Base-by-base conservation (phyloP, 2,113 vertebrate genomes). In the Zosterops hypoxanthus region DNA sequence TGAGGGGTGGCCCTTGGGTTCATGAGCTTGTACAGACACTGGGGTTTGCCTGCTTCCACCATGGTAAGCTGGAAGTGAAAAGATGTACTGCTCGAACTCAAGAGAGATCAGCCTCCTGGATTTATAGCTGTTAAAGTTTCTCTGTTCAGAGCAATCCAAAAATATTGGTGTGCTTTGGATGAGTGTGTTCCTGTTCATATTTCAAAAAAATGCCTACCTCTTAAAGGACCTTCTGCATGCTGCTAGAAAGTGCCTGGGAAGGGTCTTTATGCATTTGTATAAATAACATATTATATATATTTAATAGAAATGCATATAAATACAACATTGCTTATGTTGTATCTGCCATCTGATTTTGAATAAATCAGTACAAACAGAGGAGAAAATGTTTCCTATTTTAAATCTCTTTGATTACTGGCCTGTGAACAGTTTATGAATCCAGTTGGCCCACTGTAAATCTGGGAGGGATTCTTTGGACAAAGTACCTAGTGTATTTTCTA, bases 381-480 rank as follows among this genome's bases (percentile, higher is more conserved):
- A 82, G 33, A 82, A 78, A 90, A 86, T 55, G 4, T 94, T 95
- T 92, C 57, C 61, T 95, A 46, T 89, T 96, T 94, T 90, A 91
- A 82, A 91, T 76, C 63, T 76, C 61, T 85, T 52, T 14, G 4
- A 80, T 87, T 93, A 65, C 63, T 72, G 1, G 25, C 85, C 81
- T 90, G 52, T 91, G 88, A 88, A 52, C 24, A 75, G 44, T 64
- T 88, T 71, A 86, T 94, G 7, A 88, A 78, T 94, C 86, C 80
- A 93, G 56, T 93, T 95, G 92, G 91, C 86, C 33, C 56, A 47
- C 64, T 73, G 26, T 75, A 92, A 81, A 90, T 83, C 68, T 93
- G 69, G 68, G 86, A 94, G 69, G 56, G 41, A 92, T 92, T 83
- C 28, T 75, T 90, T 94, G 88, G 94, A 86, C 77, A 60, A 88